Conservation (phyloP, 2,797 vertebrate species). For the Emys orbicularis region DNA sequence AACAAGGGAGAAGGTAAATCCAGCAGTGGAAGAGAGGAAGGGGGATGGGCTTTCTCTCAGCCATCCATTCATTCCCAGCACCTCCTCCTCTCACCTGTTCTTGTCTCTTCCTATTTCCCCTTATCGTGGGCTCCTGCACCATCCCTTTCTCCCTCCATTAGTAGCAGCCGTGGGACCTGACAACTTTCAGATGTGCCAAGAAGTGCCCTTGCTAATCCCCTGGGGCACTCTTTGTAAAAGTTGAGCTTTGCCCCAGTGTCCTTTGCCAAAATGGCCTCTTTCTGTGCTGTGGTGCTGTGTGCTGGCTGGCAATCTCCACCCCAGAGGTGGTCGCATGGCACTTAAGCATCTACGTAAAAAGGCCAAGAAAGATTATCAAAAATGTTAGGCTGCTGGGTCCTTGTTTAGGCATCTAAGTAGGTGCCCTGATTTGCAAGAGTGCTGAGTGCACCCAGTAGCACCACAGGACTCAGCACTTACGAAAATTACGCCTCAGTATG, state of each 20-base stretch:
- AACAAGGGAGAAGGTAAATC: neutral
- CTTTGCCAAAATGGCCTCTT: neutral
- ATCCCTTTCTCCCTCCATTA: neutral
- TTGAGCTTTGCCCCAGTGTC: neutral
- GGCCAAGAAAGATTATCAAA: neutral
- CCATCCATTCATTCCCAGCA: neutral
- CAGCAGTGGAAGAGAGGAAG: neutral
- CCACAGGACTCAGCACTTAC: neutral
- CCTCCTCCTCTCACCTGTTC: too few species aligned
- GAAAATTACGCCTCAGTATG: neutral
- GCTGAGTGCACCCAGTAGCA: neutral
- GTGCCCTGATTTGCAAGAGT: neutral
- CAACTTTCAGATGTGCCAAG: neutral
- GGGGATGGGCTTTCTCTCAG: neutral
- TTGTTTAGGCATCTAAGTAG: neutral
- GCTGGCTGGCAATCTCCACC: neutral
- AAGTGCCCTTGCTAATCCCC: neutral
- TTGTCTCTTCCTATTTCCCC: neutral
- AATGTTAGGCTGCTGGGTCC: neutral
- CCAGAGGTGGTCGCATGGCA: neutral
- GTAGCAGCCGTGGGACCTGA: neutral
- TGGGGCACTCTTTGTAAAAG: neutral
- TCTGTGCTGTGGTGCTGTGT: neutral
- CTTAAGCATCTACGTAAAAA: neutral
- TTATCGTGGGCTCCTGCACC: neutral